phyloP scores from a whole-genome alignment of 1,140 invertebrate genomes.

The Drosophila carrolli region DNA sequence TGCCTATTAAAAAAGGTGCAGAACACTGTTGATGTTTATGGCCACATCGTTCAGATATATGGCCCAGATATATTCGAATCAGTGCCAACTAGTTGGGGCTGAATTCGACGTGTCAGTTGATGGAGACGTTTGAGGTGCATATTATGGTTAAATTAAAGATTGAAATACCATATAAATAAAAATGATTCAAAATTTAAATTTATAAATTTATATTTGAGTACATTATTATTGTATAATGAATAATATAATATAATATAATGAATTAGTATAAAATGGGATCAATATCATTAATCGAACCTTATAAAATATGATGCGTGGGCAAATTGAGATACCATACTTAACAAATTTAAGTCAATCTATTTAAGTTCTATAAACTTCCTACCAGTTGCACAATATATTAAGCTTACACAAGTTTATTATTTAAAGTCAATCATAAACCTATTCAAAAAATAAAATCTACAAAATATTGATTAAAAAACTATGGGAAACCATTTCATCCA shows the following conservation, averaged over 20 bases:
- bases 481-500: background rate
- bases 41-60: slow-evolving; percentile 53
- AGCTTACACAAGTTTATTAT: too few relatives aligned
- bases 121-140: slow-evolving; percentile 11
- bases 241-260: too few relatives aligned
- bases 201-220: too few relatives aligned
- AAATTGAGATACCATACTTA: too few relatives aligned
- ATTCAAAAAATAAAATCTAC: background rate
- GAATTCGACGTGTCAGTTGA: background rate
- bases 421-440: too few relatives aligned
- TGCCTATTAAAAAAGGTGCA: slow-evolving; percentile 77
- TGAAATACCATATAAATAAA: background rate
- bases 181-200: background rate
- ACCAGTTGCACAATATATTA: too few relatives aligned
- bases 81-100: slow-evolving; percentile 4
- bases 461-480: background rate
- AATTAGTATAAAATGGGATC: too few relatives aligned
- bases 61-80: slow-evolving; percentile 13
- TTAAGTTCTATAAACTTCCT: too few relatives aligned
- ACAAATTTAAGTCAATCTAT: too few relatives aligned
- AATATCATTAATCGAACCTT: too few relatives aligned
- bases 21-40: slow-evolving; percentile 61
- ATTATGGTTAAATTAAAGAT: background rate
- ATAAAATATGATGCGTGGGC: too few relatives aligned
- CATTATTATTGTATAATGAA: too few relatives aligned